Evolutionary conservation across 2,888 invertebrate genomes (phyloP).

Genomic region (Acanthosepion lycidas): DNA sequence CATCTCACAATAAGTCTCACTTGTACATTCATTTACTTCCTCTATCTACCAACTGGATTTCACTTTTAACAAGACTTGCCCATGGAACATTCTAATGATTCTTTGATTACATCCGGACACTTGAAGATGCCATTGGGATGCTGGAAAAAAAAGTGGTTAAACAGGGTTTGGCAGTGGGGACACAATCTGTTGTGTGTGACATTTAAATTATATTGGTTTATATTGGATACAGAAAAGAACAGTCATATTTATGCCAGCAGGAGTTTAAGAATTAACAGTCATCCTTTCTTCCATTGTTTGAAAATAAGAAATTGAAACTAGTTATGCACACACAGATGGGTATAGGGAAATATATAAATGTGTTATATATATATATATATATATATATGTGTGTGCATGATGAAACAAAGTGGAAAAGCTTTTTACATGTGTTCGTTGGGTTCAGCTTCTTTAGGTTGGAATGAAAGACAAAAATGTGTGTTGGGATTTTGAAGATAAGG

Average conservation of each 20-base stretch:
- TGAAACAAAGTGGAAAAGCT: too few relatives aligned
- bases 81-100: conserved; percentile 33
- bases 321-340: not conserved
- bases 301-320: not conserved
- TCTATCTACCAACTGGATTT: not conserved
- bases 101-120: conserved; percentile 13
- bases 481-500: too few relatives aligned
- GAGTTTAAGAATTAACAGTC: not conserved
- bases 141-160: not conserved
- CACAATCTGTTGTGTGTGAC: not conserved
- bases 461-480: too few relatives aligned
- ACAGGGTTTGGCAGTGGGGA: not conserved
- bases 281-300: not conserved
- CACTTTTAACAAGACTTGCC: not conserved
- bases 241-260: not conserved
- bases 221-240: not conserved
- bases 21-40: not conserved
- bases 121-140: conserved; percentile 7
- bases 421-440: too few relatives aligned
- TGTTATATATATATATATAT: too few relatives aligned
- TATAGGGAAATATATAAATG: not conserved
- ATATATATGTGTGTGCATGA: too few relatives aligned
- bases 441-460: too few relatives aligned
- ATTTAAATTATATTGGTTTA: conserved; percentile 20
- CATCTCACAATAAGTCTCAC: not conserved